Evolutionary conservation across 1,140 invertebrate genomes (phyloP), one percentile per base, ranked within the genome.

Genomic region (Platyura marginata): DNA sequence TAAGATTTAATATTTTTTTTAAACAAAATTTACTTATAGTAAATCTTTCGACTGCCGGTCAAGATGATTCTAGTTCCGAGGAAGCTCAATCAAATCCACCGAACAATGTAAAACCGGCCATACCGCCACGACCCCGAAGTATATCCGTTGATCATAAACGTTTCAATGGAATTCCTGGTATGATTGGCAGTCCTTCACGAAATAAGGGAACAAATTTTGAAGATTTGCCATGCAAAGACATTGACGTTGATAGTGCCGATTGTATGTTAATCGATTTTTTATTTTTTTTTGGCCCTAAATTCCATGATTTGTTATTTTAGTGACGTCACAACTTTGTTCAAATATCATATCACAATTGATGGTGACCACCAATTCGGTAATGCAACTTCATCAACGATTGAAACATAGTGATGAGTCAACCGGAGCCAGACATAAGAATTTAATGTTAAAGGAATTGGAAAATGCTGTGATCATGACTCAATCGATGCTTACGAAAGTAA

Each of bases 11-110:
- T 13, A 6, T 29, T 29, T 29, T 29, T 29, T 29, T 29, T 13
- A n/a, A n/a, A n/a, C n/a, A 34, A 11, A 6, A 11, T 34, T 13
- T 4, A 15, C 44, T 43, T 50, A 33, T 52, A 74, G 71, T 72
- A 49, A 74, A 75, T 61, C 63, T 81, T 47, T 72, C 71, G 50
- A 68, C 71, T 53, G 66, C 71, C 34, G 73, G 68, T 44, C 75
- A 79, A 46, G 81, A 85, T 55, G 81, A 84, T 61, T 79, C 81
- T 25, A 78, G 79, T 51, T 81, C 79, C 2, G 77, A 78, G 61
- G 79, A 82, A 47, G 64, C 67, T 18, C 35, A 61, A 59, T 35
- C 41, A 52, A 46, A 48, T 45, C 49, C 53, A 42, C 39, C 46
- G 38, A 51, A 48, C 38, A 61, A 59, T 21, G 63, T 61, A 44